Conservation (phyloP, 2,113 vertebrate species). For the Apodemus speciosus region DNA sequence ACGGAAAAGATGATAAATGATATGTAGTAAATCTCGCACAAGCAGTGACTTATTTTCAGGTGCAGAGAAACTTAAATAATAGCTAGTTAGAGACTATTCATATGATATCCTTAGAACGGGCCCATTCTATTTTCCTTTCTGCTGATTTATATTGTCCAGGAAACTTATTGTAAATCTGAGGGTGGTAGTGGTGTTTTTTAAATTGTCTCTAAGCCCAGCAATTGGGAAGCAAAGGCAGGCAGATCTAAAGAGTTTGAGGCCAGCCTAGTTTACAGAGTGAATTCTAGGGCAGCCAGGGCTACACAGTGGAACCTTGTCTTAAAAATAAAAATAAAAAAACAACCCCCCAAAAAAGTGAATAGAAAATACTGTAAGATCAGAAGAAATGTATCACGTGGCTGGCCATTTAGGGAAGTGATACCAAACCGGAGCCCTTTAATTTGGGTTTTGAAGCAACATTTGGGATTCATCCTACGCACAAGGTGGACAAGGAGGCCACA, state of each 20-base stretch:
- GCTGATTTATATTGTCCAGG: background rate
- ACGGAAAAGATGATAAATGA: background rate
- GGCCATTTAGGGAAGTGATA: background rate
- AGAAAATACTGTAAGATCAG: background rate
- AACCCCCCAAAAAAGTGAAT: too few relatives aligned
- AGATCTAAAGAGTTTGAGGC: too few relatives aligned
- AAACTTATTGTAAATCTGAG: background rate
- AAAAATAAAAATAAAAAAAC: too few relatives aligned
- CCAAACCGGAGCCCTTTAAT: background rate
- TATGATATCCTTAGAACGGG: background rate
- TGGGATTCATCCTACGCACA: background rate
- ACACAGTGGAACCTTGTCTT: too few relatives aligned
- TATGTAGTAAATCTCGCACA: background rate
- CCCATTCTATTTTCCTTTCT: background rate
- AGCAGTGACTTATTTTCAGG: background rate
- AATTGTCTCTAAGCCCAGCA: too few relatives aligned
- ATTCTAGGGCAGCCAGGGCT: too few relatives aligned
- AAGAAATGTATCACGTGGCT: background rate
- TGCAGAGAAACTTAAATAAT: background rate
- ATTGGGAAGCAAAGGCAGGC: too few relatives aligned
- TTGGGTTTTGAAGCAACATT: constrained; percentile 30
- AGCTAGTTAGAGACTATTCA: constrained; percentile 36
- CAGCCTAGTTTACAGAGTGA: too few relatives aligned
- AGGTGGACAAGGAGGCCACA: background rate
- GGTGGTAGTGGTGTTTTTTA: too few relatives aligned